Evolutionary conservation across 2,888 invertebrate genomes (phyloP), one percentile per base, ranked within the genome.

Genomic region (Andrena minutula): DNA sequence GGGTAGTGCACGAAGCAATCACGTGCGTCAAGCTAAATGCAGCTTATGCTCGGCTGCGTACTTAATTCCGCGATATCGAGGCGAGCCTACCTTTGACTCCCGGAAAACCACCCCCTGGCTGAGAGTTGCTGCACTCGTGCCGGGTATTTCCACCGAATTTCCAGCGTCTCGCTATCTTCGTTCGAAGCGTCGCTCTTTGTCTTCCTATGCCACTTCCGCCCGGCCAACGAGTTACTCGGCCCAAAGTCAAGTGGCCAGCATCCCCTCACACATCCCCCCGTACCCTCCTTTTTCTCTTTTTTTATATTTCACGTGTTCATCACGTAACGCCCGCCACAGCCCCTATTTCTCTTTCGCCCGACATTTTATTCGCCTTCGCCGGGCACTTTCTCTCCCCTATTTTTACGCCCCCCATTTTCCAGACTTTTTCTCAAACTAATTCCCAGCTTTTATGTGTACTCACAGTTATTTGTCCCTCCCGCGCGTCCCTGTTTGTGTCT

Each of bases 211-310:
- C 66, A 61, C 71, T 77, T 72, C 71, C 66, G 68, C 35, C 16
- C 68, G 66, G 77, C 75, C 76, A 72, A 16, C 60, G 73, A 71
- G 69, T 79, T 58, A 49, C 82, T 73, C 66, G 61, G 72, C 20
- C 75, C 76, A 83, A 86, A 86, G 86, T 85, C 86, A 85, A 86
- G 85, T 82, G 76, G 69, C 68, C 35, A 49, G 16, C 72, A 30
- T 58, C 47, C 77, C 30, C 75, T 75, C 74, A 53, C 41, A 16
- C 41, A 16, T 3, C 51, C 69, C 81, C 71, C 76, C 72, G 53
- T 75, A 79, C 81, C 71, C 47, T n/a, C 30, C 1, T n/a, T 6
- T 41, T 26, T 72, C 20, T 56, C 1, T 56, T 51, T 20, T 69
- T 35, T 35, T 35, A 32, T 58, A 41, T 74, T 74, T 64, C 26